Evolutionary conservation across 1,140 invertebrate genomes (phyloP).

Genomic region (Homalodisca vitripennis): DNA sequence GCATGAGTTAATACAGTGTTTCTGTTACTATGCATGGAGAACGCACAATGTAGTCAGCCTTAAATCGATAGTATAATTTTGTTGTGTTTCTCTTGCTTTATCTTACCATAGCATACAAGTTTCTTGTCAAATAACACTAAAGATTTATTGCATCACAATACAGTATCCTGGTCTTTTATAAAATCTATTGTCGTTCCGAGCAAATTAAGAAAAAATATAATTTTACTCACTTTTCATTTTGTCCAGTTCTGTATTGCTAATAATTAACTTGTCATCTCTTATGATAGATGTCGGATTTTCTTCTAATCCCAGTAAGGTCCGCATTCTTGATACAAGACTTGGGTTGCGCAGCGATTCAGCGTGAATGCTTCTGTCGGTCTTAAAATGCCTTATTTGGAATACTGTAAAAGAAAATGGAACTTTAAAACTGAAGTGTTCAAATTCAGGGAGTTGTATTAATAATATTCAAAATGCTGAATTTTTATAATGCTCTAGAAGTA

Average conservation of each 20-base stretch:
- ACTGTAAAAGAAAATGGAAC: conserved; percentile 30
- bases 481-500: background rate
- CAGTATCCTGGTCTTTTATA: no score
- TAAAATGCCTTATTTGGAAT: conserved; percentile 36
- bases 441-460: background rate
- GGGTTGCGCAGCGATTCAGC: conserved; percentile 36
- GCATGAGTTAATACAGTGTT: no score
- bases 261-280: conserved; percentile 26
- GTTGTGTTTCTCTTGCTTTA: no score
- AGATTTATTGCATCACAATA: no score
- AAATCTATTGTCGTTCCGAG: no score
- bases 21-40: no score
- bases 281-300: conserved; percentile 8
- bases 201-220: no score
- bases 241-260: conserved; percentile 8
- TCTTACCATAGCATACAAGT: no score
- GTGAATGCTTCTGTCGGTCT: conserved; percentile 37
- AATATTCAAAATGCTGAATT: background rate
- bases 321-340: conserved; percentile 32
- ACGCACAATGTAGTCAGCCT: no score
- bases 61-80: no score
- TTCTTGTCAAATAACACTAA: no score
- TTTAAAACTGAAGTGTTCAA: background rate
- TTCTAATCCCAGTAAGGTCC: conserved; percentile 32
- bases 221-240: conserved; percentile 38